These are phyloP conservation scores for Apis cerana DNA, from an alignment of 1,140 invertebrate genomes.

Conservation along the genomic window DNA sequence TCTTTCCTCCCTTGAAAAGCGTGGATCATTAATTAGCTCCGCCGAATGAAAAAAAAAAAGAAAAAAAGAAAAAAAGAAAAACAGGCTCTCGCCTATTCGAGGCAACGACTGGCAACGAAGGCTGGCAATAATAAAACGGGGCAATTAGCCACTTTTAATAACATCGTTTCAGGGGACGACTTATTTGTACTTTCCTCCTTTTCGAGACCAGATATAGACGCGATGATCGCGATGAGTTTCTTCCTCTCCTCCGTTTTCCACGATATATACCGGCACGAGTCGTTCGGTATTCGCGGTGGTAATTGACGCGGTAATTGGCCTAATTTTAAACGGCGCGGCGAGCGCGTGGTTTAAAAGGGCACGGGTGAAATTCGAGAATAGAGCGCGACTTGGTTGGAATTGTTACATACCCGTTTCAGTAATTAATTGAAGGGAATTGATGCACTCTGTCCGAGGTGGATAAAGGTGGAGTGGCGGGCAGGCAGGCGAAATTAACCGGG, in stretches of 20 bases:
- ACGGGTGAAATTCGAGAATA: not conserved
- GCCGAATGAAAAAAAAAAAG: constrained; percentile 45
- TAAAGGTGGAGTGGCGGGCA: too few species aligned
- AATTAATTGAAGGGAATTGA: constrained; percentile 15
- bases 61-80: not conserved
- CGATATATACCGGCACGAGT: constrained; percentile 43
- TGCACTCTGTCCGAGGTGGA: not conserved
- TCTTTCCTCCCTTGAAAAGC: constrained; percentile 14
- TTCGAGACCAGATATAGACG: not conserved
- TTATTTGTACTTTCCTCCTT: constrained; percentile 54
- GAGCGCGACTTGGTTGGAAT: not conserved
- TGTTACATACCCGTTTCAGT: not conserved
- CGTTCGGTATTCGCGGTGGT: constrained; percentile 35
- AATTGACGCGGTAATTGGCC: constrained; percentile 57
- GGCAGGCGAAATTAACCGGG: not conserved
- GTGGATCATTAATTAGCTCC: constrained; percentile 63
- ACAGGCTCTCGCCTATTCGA: constrained; percentile 59
- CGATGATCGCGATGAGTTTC: too few species aligned
- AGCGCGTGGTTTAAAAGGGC: not conserved
- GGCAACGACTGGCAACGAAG: constrained; percentile 23
- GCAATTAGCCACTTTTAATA: constrained; percentile 69
- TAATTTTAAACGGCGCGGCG: constrained; percentile 31
- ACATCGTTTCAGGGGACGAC: constrained; percentile 60
- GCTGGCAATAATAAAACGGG: constrained; percentile 60
- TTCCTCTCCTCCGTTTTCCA: not conserved